These are phyloP conservation scores for Pterobdella sp. DNA, from an alignment of 2,888 invertebrate genomes.

Conservation along the genomic window DNA sequence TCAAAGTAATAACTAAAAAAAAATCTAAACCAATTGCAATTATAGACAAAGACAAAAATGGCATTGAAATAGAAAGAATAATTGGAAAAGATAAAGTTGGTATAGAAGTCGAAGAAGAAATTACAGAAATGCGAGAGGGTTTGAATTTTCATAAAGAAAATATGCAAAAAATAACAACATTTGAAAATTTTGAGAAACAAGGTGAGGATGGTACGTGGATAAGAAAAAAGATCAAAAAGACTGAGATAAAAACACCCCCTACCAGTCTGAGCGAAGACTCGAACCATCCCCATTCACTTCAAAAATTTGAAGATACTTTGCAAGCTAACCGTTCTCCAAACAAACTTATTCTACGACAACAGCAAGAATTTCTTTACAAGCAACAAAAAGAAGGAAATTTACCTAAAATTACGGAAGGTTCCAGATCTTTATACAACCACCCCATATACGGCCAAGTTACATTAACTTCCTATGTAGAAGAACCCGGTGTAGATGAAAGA, in stretches of 20 bases:
- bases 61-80: constrained; percentile 16
- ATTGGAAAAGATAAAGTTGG: constrained; percentile 23
- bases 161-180: constrained; percentile 13
- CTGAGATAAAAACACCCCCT: constrained; percentile 20
- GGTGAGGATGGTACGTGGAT: constrained; percentile 24
- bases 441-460: constrained; percentile 15
- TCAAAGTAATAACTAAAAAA: constrained; percentile 22
- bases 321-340: not conserved
- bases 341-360: not conserved
- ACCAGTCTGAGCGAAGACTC: not conserved
- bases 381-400: not conserved
- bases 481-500: constrained; percentile 24
- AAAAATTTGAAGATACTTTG: not conserved
- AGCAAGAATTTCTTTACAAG: not conserved
- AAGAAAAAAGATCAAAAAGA: constrained; percentile 20
- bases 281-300: not conserved
- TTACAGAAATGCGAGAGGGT: constrained; percentile 13
- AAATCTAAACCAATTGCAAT: constrained; percentile 16
- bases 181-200: constrained; percentile 19
- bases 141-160: not conserved
- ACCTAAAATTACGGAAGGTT: not conserved
- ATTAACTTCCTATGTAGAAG: constrained; percentile 4
- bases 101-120: constrained; percentile 24
- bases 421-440: not conserved
- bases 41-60: not conserved